Conservation (phyloP, 2,888 invertebrate genomes). For the Drosophila helvetica region DNA sequence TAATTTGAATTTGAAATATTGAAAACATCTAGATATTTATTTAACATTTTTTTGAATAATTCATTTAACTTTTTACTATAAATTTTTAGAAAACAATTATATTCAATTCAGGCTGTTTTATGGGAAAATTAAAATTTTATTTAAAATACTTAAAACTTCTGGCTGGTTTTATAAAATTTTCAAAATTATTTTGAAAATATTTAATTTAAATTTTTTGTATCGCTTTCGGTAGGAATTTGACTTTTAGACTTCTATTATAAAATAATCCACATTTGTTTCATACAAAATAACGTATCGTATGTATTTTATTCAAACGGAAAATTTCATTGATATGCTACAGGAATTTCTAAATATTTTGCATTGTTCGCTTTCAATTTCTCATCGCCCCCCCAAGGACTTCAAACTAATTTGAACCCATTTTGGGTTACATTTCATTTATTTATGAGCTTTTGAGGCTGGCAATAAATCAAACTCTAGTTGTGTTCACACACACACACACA, state of each 20-base stretch:
- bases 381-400: conserved; percentile 15
- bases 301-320: conserved; percentile 2
- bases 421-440: conserved; percentile 46
- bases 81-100: too few relatives aligned
- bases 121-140: background rate
- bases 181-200: background rate
- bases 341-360: background rate
- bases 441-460: conserved; percentile 41
- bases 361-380: background rate
- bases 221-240: background rate
- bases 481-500: background rate
- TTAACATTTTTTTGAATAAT: too few relatives aligned
- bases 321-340: background rate
- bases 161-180: background rate
- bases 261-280: background rate
- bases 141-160: background rate
- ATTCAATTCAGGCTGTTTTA: too few relatives aligned
- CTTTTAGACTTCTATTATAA: too few relatives aligned
- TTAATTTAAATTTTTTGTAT: background rate
- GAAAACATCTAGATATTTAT: background rate
- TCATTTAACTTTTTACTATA: too few relatives aligned
- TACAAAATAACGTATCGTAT: background rate
- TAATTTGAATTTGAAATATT: background rate
- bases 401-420: conserved; percentile 24
- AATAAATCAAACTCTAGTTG: conserved; percentile 58